These are phyloP conservation scores for Heliconius hortense DNA, from an alignment of 2,888 invertebrate genomes.

Conservation along the genomic window DNA sequence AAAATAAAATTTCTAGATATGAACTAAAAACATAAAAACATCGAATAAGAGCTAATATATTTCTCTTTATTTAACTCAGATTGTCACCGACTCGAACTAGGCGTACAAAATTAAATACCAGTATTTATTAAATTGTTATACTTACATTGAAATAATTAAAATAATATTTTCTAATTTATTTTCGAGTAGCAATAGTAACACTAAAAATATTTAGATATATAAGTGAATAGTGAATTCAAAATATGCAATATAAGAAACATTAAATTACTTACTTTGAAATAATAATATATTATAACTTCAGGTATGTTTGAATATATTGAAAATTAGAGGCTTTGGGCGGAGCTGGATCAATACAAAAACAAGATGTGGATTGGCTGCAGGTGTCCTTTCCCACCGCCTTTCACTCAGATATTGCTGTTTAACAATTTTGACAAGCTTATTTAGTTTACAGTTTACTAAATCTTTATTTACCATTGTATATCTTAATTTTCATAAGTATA, in stretches of 20 bases:
- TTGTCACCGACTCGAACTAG: background rate
- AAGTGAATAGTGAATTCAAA: too few species aligned
- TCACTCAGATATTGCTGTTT: constrained; percentile 22
- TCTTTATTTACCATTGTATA: background rate
- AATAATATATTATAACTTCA: too few species aligned
- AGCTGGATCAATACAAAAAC: constrained; percentile 58
- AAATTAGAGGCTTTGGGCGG: constrained; percentile 39
- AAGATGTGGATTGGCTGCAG: constrained; percentile 57
- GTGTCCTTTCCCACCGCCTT: constrained; percentile 55
- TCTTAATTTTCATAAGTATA: background rate
- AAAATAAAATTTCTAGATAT: too few species aligned
- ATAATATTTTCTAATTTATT: background rate
- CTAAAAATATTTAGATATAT: too few species aligned
- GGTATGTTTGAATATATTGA: constrained; percentile 10
- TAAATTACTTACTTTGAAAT: too few species aligned
- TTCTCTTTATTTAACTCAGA: background rate
- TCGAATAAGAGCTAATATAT: background rate
- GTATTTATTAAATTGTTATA: background rate
- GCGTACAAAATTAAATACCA: too few species aligned
- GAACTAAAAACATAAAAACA: too few species aligned
- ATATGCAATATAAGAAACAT: background rate
- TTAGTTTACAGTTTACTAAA: background rate
- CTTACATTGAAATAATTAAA: background rate
- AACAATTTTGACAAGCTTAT: constrained; percentile 5
- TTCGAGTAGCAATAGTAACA: too few species aligned